phyloP scores from a whole-genome alignment of 2,113 vertebrate genomes.

The Craseonycteris thonglongyai region DNA sequence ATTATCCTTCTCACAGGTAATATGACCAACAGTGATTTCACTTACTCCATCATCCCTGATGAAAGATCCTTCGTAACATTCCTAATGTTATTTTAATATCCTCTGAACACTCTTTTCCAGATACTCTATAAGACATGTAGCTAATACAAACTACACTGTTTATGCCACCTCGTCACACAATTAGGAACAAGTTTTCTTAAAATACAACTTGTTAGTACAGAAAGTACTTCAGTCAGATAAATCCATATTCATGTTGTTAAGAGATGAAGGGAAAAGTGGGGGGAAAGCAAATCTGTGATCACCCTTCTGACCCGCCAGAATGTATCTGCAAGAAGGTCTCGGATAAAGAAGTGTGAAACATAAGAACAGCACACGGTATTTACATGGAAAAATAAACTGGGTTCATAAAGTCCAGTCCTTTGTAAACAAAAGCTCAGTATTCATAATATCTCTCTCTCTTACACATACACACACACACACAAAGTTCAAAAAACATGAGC shows the following conservation, averaged over 20 bases:
- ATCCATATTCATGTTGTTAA: neutral
- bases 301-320: fast-evolving
- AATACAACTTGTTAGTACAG: neutral
- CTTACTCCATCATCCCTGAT: neutral
- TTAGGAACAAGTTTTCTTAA: neutral
- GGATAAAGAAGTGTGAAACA: neutral
- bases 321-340: no score
- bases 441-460: neutral
- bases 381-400: neutral
- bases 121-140: neutral
- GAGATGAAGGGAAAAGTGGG: neutral
- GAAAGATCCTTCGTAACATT: neutral
- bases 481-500: neutral
- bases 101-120: neutral
- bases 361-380: neutral
- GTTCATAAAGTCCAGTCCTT: neutral
- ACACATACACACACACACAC: neutral
- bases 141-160: neutral
- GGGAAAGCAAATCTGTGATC: neutral
- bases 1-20: neutral
- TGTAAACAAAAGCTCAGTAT: neutral
- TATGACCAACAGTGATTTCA: neutral
- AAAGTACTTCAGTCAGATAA: neutral
- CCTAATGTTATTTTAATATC: neutral
- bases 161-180: conserved; percentile 13